phyloP scores from a whole-genome alignment of 2,797 vertebrate genomes.

The Aphelocoma californica region DNA sequence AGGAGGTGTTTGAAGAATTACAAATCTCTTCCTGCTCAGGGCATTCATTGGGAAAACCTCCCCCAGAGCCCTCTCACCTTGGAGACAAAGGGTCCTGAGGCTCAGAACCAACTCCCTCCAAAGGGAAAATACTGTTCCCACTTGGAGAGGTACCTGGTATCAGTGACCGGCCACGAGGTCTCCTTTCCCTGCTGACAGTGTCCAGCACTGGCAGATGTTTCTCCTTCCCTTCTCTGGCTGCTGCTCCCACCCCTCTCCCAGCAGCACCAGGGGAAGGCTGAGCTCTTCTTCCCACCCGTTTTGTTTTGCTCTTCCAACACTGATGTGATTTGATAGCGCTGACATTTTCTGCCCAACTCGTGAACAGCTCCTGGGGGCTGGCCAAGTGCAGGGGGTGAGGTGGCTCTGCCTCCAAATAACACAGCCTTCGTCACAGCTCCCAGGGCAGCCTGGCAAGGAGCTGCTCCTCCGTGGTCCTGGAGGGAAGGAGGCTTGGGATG shows the following conservation, averaged over 20 bases:
- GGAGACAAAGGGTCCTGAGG: rapidly evolving
- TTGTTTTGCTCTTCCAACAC: neutral
- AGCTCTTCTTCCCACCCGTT: neutral
- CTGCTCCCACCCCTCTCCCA: neutral
- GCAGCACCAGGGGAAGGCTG: neutral
- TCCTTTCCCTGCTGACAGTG: neutral
- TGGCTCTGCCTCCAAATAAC: neutral
- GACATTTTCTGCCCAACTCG: neutral
- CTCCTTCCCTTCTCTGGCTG: no score
- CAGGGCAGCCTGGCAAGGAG: neutral
- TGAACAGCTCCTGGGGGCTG: neutral
- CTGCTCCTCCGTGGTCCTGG: neutral
- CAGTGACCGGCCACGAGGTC: neutral
- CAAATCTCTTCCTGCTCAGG: neutral
- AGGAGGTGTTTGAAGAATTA: neutral
- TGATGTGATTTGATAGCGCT: neutral
- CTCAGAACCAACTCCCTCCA: neutral
- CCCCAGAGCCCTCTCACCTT: neutral
- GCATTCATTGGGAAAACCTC: neutral
- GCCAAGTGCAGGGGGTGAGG: neutral
- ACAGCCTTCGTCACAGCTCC: neutral
- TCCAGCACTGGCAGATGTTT: neutral
- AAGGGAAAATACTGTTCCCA: rapidly evolving
- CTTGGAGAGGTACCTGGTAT: neutral
- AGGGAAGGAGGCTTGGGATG: neutral